Base-by-base conservation (phyloP, 64 coral and sea anemone species). In the Pocillopora damicornis region DNA sequence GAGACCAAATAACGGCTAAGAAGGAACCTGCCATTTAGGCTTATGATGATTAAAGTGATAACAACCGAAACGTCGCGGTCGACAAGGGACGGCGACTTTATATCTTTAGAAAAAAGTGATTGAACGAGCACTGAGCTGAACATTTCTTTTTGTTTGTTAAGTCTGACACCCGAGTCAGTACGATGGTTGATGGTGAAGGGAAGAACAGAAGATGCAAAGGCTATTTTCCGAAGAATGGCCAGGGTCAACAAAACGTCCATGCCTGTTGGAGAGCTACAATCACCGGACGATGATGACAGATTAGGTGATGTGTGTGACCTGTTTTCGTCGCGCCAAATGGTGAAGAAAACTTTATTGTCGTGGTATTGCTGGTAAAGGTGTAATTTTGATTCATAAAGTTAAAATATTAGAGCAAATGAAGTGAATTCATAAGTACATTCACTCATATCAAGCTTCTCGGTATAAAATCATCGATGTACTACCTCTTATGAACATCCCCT, bases 281-380 rank as follows among this genome's bases (percentile, higher is more conserved):
- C 16, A 11, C 64, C 81, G 66, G 79, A 94, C 26, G 86, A 91
- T 62, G 72, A 77, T 37, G 66, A 91, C 22, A 88, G 83, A 25
- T 73, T 78, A 9, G 93, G 93, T 37, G 86, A 95, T 37, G 81
- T 89, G 8, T 73, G 89, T 20, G 93, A 95, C 13, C 67, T 95
- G 34, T 95, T 95, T 91, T 76, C 74, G 18, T 86, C 79, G 13
- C 60, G 75, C 18, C 79, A 35, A 11, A 80, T 90, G 51, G 65
- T 23, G 9, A 34, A 82, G 7, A 90, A 60, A 63, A 90, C 88
- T 14, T 35, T 90, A 17, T 37, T 90, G 20, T 90, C 88, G 3
- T 90, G 88, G 88, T 90, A 90, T 45, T 83, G 79, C 71, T 90
- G 88, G 88, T 90, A 73, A 75, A 78, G 17, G 13, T n/a, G 35